A percentile compares a stretch with the other conserved stretches of the same genome.
Conservation (phyloP, 2,888 invertebrate genomes). For the Smittia aterrima region DNA sequence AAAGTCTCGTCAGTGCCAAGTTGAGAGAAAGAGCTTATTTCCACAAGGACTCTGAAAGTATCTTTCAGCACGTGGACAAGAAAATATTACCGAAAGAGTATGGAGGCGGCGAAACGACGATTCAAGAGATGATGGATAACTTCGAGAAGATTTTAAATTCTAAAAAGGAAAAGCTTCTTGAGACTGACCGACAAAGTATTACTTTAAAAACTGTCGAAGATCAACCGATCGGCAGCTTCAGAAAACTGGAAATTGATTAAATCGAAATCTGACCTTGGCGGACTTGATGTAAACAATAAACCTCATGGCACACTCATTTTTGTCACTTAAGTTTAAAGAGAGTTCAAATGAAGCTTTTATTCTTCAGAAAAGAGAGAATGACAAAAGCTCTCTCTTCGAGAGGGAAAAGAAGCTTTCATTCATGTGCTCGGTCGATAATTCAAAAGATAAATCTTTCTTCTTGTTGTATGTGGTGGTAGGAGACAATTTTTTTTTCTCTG, state of each 20-base stretch:
- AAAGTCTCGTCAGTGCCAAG: constrained; percentile 14
- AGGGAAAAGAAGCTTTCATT: constrained; percentile 16
- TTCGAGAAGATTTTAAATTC: constrained; percentile 8
- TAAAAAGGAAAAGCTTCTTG: not conserved
- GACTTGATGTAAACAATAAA: not conserved
- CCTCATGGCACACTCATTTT: not conserved
- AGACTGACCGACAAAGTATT: not conserved
- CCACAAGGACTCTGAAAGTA: not conserved
- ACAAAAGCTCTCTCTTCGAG: not conserved
- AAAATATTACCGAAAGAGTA: constrained; percentile 30
- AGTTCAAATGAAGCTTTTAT: not conserved
- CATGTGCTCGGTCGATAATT: constrained; percentile 26
- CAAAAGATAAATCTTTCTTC: not conserved
- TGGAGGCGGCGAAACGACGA: constrained; percentile 10
- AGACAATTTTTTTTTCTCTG: not conserved
- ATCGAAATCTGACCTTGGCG: not conserved
- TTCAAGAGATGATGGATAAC: constrained; percentile 29
- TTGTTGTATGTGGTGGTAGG: not conserved
- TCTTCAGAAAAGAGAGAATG: not conserved
- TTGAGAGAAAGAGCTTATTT: constrained; percentile 25
- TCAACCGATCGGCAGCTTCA: constrained; percentile 8
- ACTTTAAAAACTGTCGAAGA: not conserved
- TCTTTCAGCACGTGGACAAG: not conserved
- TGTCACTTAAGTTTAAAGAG: not conserved
- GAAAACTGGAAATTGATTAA: constrained; percentile 34